phyloP scores from a whole-genome alignment of 53 echinoderm and acorn worm genomes.

The Apostichopus leukothele region DNA sequence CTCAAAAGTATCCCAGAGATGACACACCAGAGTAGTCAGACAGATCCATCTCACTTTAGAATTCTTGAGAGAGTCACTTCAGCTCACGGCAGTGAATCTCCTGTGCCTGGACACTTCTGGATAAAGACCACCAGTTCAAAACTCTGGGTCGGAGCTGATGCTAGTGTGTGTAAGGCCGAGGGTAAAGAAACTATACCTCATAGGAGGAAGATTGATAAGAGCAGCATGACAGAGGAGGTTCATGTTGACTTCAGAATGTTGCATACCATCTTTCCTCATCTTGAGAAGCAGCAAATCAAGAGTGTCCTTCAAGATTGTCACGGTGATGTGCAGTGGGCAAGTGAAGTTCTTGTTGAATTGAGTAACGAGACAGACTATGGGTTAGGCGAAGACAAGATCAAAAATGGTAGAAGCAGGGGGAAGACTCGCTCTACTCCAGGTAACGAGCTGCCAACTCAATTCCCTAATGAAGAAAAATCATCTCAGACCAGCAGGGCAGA shows the following conservation, averaged over 20 bases:
- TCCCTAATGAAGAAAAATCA: no score
- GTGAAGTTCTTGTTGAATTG: slow-evolving; percentile 14
- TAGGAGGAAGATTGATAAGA: slow-evolving; percentile 67
- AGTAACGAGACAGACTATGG: neutral
- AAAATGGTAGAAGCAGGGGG: neutral
- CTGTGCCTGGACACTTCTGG: neutral
- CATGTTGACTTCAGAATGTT: slow-evolving; percentile 23
- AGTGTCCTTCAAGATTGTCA: slow-evolving; percentile 12
- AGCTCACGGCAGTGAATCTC: neutral
- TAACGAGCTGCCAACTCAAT: neutral
- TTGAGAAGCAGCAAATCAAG: slow-evolving; percentile 6
- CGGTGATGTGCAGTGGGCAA: slow-evolving; percentile 16
- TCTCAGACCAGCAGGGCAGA: slow-evolving; percentile 32
- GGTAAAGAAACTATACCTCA: slow-evolving; percentile 43
- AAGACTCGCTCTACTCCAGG: neutral
- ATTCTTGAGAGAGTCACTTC: slow-evolving; percentile 20
- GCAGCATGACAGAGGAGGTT: slow-evolving; percentile 74
- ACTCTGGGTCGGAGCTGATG: neutral
- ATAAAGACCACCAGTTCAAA: neutral
- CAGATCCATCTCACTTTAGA: slow-evolving; percentile 32
- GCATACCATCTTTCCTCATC: slow-evolving; percentile 43
- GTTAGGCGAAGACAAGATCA: neutral
- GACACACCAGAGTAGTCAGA: slow-evolving; percentile 26
- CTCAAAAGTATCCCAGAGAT: neutral
- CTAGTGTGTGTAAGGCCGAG: no score